Conservation (phyloP, 1,140 invertebrate genomes). For the Anadara kagoshimensis region DNA sequence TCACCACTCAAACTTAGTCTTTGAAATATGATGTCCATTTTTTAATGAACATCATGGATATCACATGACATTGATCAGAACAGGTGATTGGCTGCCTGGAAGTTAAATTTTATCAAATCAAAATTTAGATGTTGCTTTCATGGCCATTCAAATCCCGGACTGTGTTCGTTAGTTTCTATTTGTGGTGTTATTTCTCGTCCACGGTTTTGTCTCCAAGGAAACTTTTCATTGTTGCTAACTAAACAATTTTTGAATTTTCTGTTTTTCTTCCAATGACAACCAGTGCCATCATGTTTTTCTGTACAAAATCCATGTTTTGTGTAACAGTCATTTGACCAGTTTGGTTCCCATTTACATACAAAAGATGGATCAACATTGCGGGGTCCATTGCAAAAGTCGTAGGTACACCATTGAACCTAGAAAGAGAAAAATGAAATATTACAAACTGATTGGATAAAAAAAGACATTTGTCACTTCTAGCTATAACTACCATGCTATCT, state of each 20-base stretch:
- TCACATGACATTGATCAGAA: too few species aligned
- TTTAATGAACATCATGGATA: too few species aligned
- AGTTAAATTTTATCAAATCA: too few species aligned
- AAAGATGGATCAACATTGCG: neutral
- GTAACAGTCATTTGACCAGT: slow-evolving; percentile 26
- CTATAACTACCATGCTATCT: too few species aligned
- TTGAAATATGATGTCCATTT: too few species aligned
- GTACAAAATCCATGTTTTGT: slow-evolving; percentile 29
- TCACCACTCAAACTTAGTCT: too few species aligned
- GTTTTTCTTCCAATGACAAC: slow-evolving; percentile 38
- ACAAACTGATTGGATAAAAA: too few species aligned
- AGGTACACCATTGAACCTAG: slow-evolving; percentile 22
- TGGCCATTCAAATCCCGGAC: slow-evolving; percentile 16
- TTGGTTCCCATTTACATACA: slow-evolving; percentile 23
- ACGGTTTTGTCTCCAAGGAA: slow-evolving; percentile 23
- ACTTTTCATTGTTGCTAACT: slow-evolving; percentile 17
- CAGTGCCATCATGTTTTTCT: neutral
- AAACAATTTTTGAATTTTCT: slow-evolving; percentile 34
- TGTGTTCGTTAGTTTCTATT: neutral
- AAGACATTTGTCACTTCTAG: too few species aligned
- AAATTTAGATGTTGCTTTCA: neutral
- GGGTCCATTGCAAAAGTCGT: slow-evolving; percentile 11
- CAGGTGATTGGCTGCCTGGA: too few species aligned
- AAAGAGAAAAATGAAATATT: neutral
- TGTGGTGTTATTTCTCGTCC: neutral